Base-by-base conservation (phyloP, 2,888 invertebrate species). In the Tipula helvola region DNA sequence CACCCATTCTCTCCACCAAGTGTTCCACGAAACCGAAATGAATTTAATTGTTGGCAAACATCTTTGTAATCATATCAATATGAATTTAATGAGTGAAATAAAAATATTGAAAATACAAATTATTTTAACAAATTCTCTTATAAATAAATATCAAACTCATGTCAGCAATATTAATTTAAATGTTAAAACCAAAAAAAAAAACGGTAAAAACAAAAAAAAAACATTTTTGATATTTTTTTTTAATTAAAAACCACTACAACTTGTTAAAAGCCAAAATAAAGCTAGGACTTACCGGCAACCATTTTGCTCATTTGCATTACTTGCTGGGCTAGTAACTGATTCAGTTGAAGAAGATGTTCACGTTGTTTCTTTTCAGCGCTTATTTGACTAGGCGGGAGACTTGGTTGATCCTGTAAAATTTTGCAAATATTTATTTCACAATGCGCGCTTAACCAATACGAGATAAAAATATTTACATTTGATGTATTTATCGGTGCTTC, bases 251-350 rank as follows among this genome's bases (percentile, higher is more conserved):
- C 28, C 71, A 71, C 71, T 71, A 71, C 71, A 71, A 87, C 5
- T 28, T 28, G 28, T 47, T 13, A 86, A 86, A 47, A 3, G 36
- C 36, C 7, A 36, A 36, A 52, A 52, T 47, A 86, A 52, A 44
- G 8, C 8, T 1, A 36, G 16, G 36, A 42, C 44, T 93, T 94
- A 98, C 98, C 98, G 92, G 98, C 98, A 89, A 97, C 97, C 91
- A 97, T 96, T 93, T 97, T 97, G 93, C 97, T 97, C 94, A 97
- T 97, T 92, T 97, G 96, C 93, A 97, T 98, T 89, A 98, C 98
- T 93, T 97, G 96, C 91, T 96, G 96, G 88, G 98, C 98, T 89
- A 98, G 93, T 89, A 97, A 96, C 92, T 98, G 97, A 93, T 97
- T 97, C 89, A 98, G 93, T 90, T 97, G 97, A 88, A 98, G 93